Evolutionary conservation across 2,797 vertebrate genomes (phyloP), one percentile per base, ranked within the genome.

Genomic region (Dendrocincla fuliginosa): DNA sequence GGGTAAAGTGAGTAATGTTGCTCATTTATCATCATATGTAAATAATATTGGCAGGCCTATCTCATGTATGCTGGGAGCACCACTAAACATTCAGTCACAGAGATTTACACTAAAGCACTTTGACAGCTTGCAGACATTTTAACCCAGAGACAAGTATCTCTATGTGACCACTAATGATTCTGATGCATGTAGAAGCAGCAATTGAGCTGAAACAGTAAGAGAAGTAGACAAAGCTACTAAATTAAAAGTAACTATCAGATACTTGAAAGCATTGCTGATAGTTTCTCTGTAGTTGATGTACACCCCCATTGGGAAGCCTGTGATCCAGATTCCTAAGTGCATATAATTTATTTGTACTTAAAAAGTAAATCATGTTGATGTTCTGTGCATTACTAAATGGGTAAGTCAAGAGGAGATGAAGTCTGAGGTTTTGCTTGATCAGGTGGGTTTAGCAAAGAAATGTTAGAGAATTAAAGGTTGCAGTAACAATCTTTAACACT

Each of bases 121-220:
- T 90, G 94, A 93, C 91, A 94, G 80, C 75, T 91, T 90, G 71
- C 85, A 92, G 91, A 73, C 83, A 35, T 95, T 95, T 95, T 91
- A 95, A 96, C 84, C 63, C 37, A 71, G 39, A 85, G 84, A 82
- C 90, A 68, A 91, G 64, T 73, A 82, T 83, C 80, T 94, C 56
- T 82, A 32, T 71, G 65, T 90, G 84, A 79, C 91, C 93, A 56
- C 93, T 93, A 94, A 97, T 85, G 65, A 86, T 91, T 84, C 71
- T 71, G 71, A 61, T 50, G 71, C 56, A 67, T 69, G 63, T 65
- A 83, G 80, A 88, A 90, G 46, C 49, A 87, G 37, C 8, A 2
- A 57, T 16, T 18, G 41, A 91, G 64, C 77, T 88, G 86, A 89
- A 95, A 79, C 61, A 59, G 53, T 87, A 89, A 79, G 50, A 85